Base-by-base conservation (phyloP, 64 coral and sea anemone species). In the Exaiptasia diaphana region DNA sequence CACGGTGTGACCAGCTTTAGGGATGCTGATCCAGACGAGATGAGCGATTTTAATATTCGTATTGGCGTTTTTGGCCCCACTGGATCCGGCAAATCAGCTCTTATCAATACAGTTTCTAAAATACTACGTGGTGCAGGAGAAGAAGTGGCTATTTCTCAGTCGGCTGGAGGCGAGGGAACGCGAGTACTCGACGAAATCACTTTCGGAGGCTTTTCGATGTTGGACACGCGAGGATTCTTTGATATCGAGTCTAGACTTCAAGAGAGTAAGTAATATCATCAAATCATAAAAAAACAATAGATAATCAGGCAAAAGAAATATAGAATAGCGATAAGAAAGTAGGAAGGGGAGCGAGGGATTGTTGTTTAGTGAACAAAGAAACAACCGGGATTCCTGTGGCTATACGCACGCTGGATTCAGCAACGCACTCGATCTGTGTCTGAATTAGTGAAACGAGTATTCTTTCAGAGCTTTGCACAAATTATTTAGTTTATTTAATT, bases 71-170 rank as follows among this genome's bases (percentile, higher is more conserved):
- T 93, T 50, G 90, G 90, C 0, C 76, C 83, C 49, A 82, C 83
- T 55, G 90, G 90, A 4, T 81, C 90, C 24, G 90, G 83, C 7
- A 93, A 93, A 83, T 93, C 90, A 67, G 77, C 90, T 20, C 52
- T 93, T 4, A 82, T 93, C 1, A 93, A 93, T 26, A 93, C 78
- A 13, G 73, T 93, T 41, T 78, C 78, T 56, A 50, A 93, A 23
- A 44, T 76, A n/a, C 54, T 93, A 8, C 46, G n/a, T 21, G 21
- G 67, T 12, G 14, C 64, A 33, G 26, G 69, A 0, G 56, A 73
- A 12, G 79, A 71, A 14, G 23, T 67, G 12, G 80, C 78, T 32
- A 86, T 92, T 53, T 82, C 69, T 33, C 90, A 93, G 28, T 13
- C 36, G 26, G 62, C 82, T 22, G 90, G 90, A 5, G 90, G 64